A percentile compares a stretch with the other conserved stretches of the same genome.
Conservation (phyloP, 2,888 invertebrate species). For the Subacronicta megacephala region DNA sequence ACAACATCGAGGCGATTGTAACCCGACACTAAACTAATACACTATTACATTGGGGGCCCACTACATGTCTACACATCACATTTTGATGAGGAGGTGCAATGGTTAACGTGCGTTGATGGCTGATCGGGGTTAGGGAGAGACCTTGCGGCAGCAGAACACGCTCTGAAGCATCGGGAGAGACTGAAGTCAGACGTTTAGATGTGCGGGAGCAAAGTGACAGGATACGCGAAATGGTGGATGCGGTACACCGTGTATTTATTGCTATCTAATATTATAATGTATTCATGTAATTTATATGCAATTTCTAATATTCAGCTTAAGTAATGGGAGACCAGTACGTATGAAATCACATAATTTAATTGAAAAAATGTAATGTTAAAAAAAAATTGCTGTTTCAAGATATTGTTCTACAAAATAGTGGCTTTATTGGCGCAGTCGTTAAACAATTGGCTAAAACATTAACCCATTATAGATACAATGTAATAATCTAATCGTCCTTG, state of each 20-base stretch:
- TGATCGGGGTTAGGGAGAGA: conserved; percentile 59
- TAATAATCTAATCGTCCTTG: too few species aligned
- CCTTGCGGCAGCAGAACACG: conserved; percentile 87
- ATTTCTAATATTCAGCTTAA: too few species aligned
- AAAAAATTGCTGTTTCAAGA: too few species aligned
- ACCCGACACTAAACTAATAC: conserved; percentile 56
- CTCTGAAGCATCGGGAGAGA: conserved; percentile 82
- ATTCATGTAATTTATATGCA: too few species aligned
- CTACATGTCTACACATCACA: conserved; percentile 42
- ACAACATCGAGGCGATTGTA: conserved; percentile 41
- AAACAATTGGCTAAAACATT: too few species aligned
- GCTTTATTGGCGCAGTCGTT: too few species aligned
- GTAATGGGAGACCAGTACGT: too few species aligned
- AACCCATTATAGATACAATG: too few species aligned
- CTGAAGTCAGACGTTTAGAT: conserved; percentile 65
- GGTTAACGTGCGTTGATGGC: conserved; percentile 40
- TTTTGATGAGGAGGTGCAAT: conserved; percentile 50
- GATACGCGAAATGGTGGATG: conserved; percentile 59
- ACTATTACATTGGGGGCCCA: conserved; percentile 54
- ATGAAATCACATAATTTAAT: too few species aligned
- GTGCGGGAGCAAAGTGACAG: conserved; percentile 29
- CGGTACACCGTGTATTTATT: conserved; percentile 45
- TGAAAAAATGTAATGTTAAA: too few species aligned
- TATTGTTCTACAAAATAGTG: too few species aligned
- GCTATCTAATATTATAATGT: too few species aligned